phyloP scores from a whole-genome alignment of 2,113 vertebrate species.

The Calidris pugnax region DNA sequence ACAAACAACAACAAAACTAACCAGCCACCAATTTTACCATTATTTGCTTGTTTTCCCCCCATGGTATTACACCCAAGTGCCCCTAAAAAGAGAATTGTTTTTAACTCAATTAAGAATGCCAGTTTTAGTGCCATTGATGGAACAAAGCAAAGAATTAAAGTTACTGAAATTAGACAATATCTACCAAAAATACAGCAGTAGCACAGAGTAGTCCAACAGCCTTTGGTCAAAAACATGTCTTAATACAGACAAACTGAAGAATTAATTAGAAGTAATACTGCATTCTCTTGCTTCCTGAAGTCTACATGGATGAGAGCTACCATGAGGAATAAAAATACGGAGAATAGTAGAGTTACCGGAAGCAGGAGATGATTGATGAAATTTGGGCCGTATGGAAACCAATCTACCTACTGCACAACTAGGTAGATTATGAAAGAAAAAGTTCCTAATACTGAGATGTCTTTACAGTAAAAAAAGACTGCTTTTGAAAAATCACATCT shows the following conservation, averaged over 20 bases:
- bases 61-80: neutral
- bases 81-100: rapidly evolving
- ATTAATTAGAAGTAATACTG: neutral
- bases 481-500: neutral
- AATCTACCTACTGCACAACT: neutral
- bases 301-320: neutral
- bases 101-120: neutral
- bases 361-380: neutral
- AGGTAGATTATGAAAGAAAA: neutral
- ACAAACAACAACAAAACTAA: neutral
- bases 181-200: neutral
- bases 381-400: neutral
- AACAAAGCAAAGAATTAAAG: neutral
- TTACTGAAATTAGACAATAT: neutral
- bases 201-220: neutral
- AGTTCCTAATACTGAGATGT: neutral
- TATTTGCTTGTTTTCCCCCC: neutral
- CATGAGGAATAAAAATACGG: neutral
- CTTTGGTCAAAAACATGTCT: neutral
- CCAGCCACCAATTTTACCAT: neutral
- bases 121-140: neutral
- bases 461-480: neutral
- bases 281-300: neutral
- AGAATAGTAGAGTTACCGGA: neutral
- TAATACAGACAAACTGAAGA: neutral